Base-by-base conservation (phyloP, 2,113 vertebrate species). In the Passer domesticus region DNA sequence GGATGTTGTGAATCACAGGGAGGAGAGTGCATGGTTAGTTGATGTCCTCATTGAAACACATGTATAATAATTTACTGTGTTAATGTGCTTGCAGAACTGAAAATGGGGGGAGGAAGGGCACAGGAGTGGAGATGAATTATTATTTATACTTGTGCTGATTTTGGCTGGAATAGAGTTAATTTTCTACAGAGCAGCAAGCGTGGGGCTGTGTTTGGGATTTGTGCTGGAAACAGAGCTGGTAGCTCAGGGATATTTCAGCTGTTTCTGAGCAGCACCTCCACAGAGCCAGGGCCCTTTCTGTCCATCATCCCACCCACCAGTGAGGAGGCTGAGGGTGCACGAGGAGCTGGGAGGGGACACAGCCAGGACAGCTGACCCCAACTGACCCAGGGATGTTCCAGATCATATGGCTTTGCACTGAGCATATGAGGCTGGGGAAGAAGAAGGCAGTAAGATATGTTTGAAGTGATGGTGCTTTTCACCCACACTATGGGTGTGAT, bases 111-210 rank as follows among this genome's bases (percentile, higher is more conserved):
- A 11, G 2, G 5, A 3, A 2, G 5, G 11, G 11, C 21, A 86
- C 0, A 0, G 17, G 15, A 55, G 6, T 10, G 23, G 1, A 7
- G 4, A 47, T 64, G 1, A 83, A 60, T 60, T 88, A 1, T 52
- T 60, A 39, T 76, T 87, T 39, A 33, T 43, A 56, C 7, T 35
- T 62, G 6, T 46, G 39, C 28, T 60, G 30, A 10, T 62, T 75
- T 53, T 35, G 24, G n/a, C 30, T 47, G 15, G 41, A 21, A 49
- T 35, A 55, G 30, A 35, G 28, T 47, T 47, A 13, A 55, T 69
- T 35, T 83, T 47, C 17, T 47, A 30, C 21, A 19, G 18, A 25
- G 14, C n/a, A 31, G 53, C 19, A 9, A 33, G 31, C 13, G 31
- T 33, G 31, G 53, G 31, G 31, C 31, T 21, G 53, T 55, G 53